A percentile compares a stretch with the other conserved stretches of the same genome.
phyloP scores from a whole-genome alignment of 2,888 invertebrate genomes.

The Noctua comes region DNA sequence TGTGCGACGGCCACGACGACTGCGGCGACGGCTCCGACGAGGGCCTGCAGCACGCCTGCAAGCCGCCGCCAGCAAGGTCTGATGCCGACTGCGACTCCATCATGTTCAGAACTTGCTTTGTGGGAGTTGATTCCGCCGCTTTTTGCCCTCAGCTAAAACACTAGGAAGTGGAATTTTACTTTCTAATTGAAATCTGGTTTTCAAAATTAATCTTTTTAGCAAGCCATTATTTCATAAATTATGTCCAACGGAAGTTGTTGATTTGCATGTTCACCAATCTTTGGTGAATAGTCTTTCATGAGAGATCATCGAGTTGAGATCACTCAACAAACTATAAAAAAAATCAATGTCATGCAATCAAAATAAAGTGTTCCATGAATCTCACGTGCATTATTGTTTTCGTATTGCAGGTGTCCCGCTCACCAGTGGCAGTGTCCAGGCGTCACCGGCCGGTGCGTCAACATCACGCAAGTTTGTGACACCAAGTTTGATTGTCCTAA shows the following conservation, averaged over 20 bases:
- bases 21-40: conserved; percentile 98
- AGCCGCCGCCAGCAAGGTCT: conserved; percentile 92
- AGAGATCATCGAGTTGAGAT: not conserved
- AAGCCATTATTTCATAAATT: not conserved
- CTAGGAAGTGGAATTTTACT: not conserved
- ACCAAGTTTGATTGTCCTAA: conserved; percentile 97
- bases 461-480: conserved; percentile 97
- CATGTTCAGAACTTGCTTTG: not conserved
- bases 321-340: not conserved
- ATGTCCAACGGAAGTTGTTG: not conserved
- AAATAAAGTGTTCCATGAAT: not conserved
- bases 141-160: not conserved
- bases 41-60: conserved; percentile 94
- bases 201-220: not conserved
- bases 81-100: not conserved
- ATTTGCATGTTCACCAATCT: not conserved
- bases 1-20: conserved; percentile 98
- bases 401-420: conserved; percentile 91
- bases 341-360: not conserved
- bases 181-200: not conserved
- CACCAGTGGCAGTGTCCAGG: conserved; percentile 97
- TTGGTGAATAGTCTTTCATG: not conserved
- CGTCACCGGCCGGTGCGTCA: conserved; percentile 95
- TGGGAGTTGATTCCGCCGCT: not conserved
- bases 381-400: not conserved